Evolutionary conservation across 2,113 vertebrate genomes (phyloP).

Genomic region (Noturus placidus): DNA sequence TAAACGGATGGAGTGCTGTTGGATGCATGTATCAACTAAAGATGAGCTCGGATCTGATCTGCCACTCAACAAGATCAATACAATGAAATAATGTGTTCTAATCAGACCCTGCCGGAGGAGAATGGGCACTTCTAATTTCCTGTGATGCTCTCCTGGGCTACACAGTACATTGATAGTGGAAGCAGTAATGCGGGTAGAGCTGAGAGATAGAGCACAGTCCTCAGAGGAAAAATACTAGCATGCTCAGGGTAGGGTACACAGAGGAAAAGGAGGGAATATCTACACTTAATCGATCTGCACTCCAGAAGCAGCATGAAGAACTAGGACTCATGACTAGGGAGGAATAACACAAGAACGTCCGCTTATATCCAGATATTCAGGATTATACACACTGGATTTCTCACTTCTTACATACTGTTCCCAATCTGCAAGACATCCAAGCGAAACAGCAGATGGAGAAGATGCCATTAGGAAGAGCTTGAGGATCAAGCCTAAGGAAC

Average conservation of each 20-base stretch:
- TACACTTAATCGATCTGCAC: slow-evolving; percentile 3
- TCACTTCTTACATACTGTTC: not conserved
- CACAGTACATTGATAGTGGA: not conserved
- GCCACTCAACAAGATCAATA: slow-evolving; percentile 32
- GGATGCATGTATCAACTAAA: not conserved
- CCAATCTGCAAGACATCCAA: not conserved
- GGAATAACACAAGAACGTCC: slow-evolving; percentile 16
- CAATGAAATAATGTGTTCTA: not conserved
- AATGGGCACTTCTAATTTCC: not conserved
- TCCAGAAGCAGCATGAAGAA: not conserved
- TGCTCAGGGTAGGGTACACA: not conserved
- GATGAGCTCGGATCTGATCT: not conserved
- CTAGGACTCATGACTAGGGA: not conserved
- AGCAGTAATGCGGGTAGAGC: slow-evolving; percentile 3
- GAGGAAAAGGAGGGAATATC: not conserved
- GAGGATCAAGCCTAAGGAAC: slow-evolving; percentile 18
- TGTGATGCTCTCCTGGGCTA: not conserved
- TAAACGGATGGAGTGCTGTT: not conserved
- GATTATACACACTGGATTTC: slow-evolving; percentile 23
- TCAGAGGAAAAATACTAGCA: slow-evolving; percentile 12
- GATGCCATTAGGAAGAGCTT: not conserved
- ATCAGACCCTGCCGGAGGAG: not conserved
- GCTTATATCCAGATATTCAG: slow-evolving; percentile 21
- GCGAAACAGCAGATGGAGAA: not conserved
- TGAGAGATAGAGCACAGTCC: not conserved